Evolutionary conservation across 2,797 vertebrate species (phyloP).

Genomic region (Chaunax sp.): DNA sequence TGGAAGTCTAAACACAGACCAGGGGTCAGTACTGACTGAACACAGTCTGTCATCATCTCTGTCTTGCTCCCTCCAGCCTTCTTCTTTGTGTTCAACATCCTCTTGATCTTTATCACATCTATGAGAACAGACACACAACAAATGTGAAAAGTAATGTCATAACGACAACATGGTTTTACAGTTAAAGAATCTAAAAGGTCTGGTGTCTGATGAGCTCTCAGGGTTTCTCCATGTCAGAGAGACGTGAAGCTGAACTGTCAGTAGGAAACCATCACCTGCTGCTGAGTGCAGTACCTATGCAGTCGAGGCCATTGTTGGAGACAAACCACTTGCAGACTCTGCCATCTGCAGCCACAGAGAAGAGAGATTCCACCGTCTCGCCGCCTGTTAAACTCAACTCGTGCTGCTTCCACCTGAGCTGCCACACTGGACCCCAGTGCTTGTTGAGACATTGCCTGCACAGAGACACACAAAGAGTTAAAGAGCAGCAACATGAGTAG

Average conservation of each 20-base stretch:
- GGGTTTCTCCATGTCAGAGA: background rate
- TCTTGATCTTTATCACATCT: constrained; percentile 91
- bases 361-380: constrained; percentile 84
- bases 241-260: background rate
- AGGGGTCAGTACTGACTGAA: constrained; percentile 82
- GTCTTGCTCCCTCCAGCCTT: constrained; percentile 53
- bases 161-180: background rate
- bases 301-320: constrained; percentile 86
- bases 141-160: background rate
- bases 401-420: constrained; percentile 89
- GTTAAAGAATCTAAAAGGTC: background rate
- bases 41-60: constrained; percentile 69
- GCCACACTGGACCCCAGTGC: constrained; percentile 88
- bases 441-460: constrained; percentile 84
- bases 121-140: constrained; percentile 17
- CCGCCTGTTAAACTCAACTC: constrained; percentile 76
- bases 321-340: constrained; percentile 88
- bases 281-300: constrained; percentile 81
- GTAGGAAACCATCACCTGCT: background rate
- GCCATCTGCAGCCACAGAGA: constrained; percentile 90
- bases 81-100: constrained; percentile 46
- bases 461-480: constrained; percentile 7
- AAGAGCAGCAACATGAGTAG: background rate
- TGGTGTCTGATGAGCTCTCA: background rate
- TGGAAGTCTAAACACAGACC: constrained; percentile 93